A percentile compares a stretch with the other conserved stretches of the same genome.
Conservation (phyloP, 2,113 vertebrate genomes). For the Sphaerodactylus townsendi region DNA sequence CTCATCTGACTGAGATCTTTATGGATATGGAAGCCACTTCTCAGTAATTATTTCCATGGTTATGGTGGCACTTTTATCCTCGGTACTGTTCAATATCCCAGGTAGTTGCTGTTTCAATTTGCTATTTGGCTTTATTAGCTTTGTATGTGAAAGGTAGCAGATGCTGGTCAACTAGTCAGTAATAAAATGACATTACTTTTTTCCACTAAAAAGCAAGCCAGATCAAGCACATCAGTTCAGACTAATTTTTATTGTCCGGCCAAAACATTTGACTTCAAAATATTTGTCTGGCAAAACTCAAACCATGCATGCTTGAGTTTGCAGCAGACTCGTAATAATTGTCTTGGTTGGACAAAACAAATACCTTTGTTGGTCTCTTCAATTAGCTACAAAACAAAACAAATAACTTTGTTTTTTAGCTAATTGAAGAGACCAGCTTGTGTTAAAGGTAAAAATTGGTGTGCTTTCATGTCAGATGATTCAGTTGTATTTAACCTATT, state of each 20-base stretch:
- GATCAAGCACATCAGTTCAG: not conserved
- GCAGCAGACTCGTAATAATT: slow-evolving; percentile 2
- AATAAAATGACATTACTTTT: not conserved
- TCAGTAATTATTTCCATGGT: not conserved
- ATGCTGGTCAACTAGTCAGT: not conserved
- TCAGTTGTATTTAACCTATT: not conserved
- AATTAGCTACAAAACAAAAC: too few species aligned
- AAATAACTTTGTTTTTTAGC: not conserved
- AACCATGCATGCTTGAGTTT: not conserved
- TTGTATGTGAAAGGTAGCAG: not conserved
- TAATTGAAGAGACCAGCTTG: not conserved
- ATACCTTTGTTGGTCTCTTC: too few species aligned
- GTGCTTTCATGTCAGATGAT: not conserved
- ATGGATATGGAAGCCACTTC: not conserved
- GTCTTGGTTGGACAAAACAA: not conserved
- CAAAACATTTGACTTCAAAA: not conserved
- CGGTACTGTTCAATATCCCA: not conserved
- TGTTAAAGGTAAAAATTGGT: not conserved
- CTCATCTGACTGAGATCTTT: not conserved
- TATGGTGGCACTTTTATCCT: not conserved
- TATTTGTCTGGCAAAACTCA: slow-evolving; percentile 20
- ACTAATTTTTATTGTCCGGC: not conserved
- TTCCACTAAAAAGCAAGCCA: not conserved
- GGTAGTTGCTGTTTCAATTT: not conserved
- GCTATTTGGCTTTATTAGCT: not conserved